A percentile compares a stretch with the other conserved stretches of the same genome.
Evolutionary conservation across 2,113 vertebrate species (phyloP).

Genomic region (Tupaia tana): DNA sequence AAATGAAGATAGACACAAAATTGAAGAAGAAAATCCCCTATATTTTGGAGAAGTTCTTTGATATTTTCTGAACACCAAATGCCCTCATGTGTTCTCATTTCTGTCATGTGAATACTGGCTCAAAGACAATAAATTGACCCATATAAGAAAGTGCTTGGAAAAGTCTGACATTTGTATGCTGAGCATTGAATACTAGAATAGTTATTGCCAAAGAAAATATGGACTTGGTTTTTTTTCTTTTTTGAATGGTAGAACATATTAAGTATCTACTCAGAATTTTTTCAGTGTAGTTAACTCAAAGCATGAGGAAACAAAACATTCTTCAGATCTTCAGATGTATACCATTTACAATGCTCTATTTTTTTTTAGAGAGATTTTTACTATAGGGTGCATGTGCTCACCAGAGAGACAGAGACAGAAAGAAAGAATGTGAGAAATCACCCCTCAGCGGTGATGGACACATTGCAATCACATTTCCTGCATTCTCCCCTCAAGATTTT

Average conservation of each 20-base stretch:
- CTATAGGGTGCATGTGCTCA: too few species aligned
- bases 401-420: too few species aligned
- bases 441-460: too few species aligned
- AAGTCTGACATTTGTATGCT: neutral
- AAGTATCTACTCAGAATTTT: neutral
- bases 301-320: conserved; percentile 14
- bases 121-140: neutral
- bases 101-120: neutral
- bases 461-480: too few species aligned
- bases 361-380: neutral
- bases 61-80: neutral
- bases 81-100: neutral
- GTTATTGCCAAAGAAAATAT: neutral
- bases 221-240: neutral
- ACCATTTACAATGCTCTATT: neutral
- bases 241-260: neutral
- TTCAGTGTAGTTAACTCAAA: neutral
- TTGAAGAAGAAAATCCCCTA: neutral
- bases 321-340: neutral
- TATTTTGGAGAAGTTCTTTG: neutral
- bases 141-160: neutral
- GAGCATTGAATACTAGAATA: neutral
- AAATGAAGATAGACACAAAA: neutral
- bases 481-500: too few species aligned
- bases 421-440: too few species aligned